Percentiles rank a stretch among this genome's conserved stretches.
Conservation (phyloP, 2,797 vertebrate species). For the Syngnathus acus region DNA sequence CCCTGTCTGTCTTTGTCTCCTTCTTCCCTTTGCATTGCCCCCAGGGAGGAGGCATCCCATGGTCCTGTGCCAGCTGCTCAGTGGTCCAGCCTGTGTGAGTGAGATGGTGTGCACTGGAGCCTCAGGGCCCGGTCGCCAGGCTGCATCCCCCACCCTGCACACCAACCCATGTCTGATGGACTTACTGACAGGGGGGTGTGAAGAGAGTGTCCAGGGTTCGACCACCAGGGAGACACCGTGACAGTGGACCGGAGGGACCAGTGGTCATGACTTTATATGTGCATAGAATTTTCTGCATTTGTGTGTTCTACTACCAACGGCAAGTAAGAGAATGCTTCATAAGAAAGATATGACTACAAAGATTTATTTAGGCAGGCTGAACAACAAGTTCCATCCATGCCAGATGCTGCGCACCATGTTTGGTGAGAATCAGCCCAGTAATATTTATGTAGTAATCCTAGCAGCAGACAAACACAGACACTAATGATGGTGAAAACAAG, state of each 20-base stretch:
- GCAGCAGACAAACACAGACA: not conserved
- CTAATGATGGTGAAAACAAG: constrained; percentile 5
- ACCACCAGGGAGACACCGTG: constrained; percentile 49
- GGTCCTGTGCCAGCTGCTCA: constrained; percentile 65
- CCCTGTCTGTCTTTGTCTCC: constrained; percentile 63
- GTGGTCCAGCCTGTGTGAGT: constrained; percentile 60
- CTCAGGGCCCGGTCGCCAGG: constrained; percentile 59
- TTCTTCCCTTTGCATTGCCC: constrained; percentile 41
- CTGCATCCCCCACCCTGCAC: constrained; percentile 32
- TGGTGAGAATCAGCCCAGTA: not conserved
- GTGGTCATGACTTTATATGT: constrained; percentile 30
- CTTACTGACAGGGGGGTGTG: constrained; percentile 62
- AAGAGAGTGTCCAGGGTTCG: constrained; percentile 57
- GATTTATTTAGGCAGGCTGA: not conserved
- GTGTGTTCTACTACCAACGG: not conserved
- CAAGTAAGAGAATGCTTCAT: not conserved
- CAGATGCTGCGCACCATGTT: not conserved
- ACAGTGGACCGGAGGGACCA: constrained; percentile 40
- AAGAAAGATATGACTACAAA: not conserved
- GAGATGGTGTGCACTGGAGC: constrained; percentile 61
- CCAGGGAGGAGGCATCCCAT: constrained; percentile 58
- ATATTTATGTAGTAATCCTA: not conserved
- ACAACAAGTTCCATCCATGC: not conserved
- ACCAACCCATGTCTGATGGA: constrained; percentile 37
- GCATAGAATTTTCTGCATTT: constrained; percentile 24